Evolutionary conservation across 2,113 vertebrate genomes (phyloP), one percentile per base, ranked within the genome.

Genomic region (Pygoscelis antarcticus): DNA sequence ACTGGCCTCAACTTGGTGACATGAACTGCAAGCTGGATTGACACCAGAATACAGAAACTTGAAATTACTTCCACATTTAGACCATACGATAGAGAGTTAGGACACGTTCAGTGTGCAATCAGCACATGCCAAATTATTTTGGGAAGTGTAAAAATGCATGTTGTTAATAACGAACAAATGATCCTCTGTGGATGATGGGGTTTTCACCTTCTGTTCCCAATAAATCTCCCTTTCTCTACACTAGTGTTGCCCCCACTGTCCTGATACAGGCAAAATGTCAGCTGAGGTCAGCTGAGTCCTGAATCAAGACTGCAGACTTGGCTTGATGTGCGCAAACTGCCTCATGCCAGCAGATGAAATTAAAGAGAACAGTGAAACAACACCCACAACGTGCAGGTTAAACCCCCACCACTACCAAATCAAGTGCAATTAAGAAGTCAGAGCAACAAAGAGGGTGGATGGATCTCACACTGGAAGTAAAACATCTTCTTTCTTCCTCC

Each of bases 371-470:
- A 76, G 77, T 65, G 78, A 91, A 90, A 42, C 42, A 93, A 79
- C 82, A 82, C 40, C 55, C 69, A 65, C 47, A 80, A 87, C 1
- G 0, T 30, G 62, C 77, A 83, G 66, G 78, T 88, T 91, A 95
- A 97, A 83, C 70, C 42, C 84, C 62, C 51, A 92, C 78, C 88
- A 89, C 54, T 95, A 74, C 70, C 71, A 90, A 91, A 94, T 95
- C 46, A 93, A 93, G 62, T 70, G 62, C 66, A 94, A 91, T 93
- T 96, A 95, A 93, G 75, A 87, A 95, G 32, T 62, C 82, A 86
- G 70, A 89, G 32, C n/a, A 85, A 80, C 57, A 57, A 72, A 87
- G 29, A 65, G 14, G 32, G 20, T 74, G 78, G 40, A 87, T 83
- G 46, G 25, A 83, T 78, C 46, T 86, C 75, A 34, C 16, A 62